phyloP scores from a whole-genome alignment of 2,113 vertebrate genomes.

The Halichoerus grypus region DNA sequence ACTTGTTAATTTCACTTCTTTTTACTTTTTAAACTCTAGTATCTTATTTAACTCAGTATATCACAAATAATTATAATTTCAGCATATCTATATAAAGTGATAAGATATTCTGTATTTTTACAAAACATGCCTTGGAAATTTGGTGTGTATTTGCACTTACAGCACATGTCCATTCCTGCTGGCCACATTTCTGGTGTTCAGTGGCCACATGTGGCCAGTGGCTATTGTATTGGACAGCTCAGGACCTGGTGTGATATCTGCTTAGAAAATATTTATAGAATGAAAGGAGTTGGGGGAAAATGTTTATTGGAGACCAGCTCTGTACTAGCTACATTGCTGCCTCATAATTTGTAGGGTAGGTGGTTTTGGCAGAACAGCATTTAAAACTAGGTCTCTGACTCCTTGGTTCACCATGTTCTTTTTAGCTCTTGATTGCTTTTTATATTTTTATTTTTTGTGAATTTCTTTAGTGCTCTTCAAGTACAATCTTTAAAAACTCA shows the following conservation, averaged over 20 bases:
- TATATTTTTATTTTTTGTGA: neutral
- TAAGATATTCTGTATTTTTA: neutral
- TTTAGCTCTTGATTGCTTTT: neutral
- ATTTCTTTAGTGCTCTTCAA: conserved; percentile 10
- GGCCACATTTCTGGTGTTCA: neutral
- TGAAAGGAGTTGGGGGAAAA: neutral
- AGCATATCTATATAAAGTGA: neutral
- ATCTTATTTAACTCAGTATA: neutral
- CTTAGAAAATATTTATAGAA: neutral
- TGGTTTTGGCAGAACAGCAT: neutral
- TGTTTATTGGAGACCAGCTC: neutral
- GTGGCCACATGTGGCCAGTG: neutral
- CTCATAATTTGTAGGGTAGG: neutral
- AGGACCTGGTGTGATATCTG: neutral
- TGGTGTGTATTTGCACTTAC: neutral
- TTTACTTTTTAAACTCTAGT: neutral
- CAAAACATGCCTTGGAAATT: neutral
- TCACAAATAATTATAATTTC: neutral
- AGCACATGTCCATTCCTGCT: neutral
- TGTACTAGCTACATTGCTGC: neutral
- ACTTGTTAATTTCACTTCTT: neutral
- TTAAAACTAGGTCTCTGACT: neutral
- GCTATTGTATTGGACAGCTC: neutral
- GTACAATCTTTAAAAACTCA: conserved; percentile 20
- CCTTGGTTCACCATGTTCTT: neutral